Conservation (phyloP, 2,888 invertebrate species). For the Caenorhabditis becei region DNA sequence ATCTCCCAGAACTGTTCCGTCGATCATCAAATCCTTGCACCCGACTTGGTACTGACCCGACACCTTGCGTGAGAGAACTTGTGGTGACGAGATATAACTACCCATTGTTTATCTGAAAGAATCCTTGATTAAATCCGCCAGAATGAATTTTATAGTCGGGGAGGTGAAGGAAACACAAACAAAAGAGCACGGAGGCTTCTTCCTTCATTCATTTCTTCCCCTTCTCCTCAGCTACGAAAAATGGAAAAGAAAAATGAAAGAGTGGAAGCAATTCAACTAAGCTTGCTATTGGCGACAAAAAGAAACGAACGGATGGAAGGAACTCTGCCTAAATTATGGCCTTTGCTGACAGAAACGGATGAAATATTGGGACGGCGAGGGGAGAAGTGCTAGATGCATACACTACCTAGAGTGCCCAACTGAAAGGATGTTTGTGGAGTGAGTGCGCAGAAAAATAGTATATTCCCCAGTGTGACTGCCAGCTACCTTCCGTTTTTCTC, state of each 20-base stretch:
- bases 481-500: constrained; percentile 33
- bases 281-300: constrained; percentile 22
- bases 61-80: constrained; percentile 57
- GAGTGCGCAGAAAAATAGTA: constrained; percentile 21
- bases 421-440: constrained; percentile 17
- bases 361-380: constrained; percentile 15
- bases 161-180: not conserved
- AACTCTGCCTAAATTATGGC: constrained; percentile 31
- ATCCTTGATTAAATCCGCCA: not conserved
- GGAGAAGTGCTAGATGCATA: not conserved
- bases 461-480: constrained; percentile 13
- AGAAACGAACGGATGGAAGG: constrained; percentile 9
- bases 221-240: not conserved
- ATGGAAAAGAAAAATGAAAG: constrained; percentile 22
- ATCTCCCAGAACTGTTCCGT: constrained; percentile 82
- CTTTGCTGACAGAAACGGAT: constrained; percentile 17
- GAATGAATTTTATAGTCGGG: not conserved
- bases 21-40: constrained; percentile 85
- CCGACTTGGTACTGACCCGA: constrained; percentile 83
- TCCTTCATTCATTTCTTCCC: not conserved
- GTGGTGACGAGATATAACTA: constrained; percentile 62
- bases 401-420: constrained; percentile 9
- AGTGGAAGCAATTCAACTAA: constrained; percentile 36
- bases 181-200: constrained; percentile 5
- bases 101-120: constrained; percentile 62